Conservation (phyloP, 2,888 invertebrate species). For the Byasa hedistus region DNA sequence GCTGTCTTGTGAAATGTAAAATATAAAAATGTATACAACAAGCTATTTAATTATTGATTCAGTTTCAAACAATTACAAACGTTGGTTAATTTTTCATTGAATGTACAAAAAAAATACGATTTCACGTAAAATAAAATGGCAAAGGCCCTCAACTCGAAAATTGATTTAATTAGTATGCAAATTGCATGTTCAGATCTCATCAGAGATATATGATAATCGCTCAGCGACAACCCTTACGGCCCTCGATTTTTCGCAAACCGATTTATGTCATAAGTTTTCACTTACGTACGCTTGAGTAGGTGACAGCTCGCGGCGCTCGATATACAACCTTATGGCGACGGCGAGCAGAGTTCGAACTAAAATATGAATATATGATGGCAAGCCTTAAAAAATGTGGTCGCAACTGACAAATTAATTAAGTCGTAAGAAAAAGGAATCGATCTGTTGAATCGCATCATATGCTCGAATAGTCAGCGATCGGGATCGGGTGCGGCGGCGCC, state of each 20-base stretch:
- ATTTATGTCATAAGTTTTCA: constrained; percentile 47
- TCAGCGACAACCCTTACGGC: constrained; percentile 48
- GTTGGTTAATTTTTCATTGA: not conserved
- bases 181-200: constrained; percentile 62
- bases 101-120: not conserved
- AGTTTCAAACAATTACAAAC: too few relatives aligned
- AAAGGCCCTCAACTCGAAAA: constrained; percentile 41
- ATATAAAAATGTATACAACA: too few relatives aligned
- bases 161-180: constrained; percentile 70
- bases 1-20: too few relatives aligned
- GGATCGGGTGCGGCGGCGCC: constrained; percentile 32
- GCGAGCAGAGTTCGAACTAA: constrained; percentile 24
- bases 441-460: constrained; percentile 64
- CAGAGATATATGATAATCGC: constrained; percentile 55
- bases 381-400: constrained; percentile 39
- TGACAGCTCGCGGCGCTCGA: constrained; percentile 9
- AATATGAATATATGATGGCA: constrained; percentile 16
- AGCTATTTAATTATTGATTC: too few relatives aligned
- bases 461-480: constrained; percentile 50
- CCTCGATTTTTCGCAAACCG: constrained; percentile 43
- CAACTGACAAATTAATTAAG: constrained; percentile 68
- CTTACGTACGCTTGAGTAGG: constrained; percentile 44
- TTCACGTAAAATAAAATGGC: constrained; percentile 8
- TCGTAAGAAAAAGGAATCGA: constrained; percentile 63
- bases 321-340: constrained; percentile 19